phyloP scores from a whole-genome alignment of 2,888 invertebrate species.

The Helicoverpa assulta region DNA sequence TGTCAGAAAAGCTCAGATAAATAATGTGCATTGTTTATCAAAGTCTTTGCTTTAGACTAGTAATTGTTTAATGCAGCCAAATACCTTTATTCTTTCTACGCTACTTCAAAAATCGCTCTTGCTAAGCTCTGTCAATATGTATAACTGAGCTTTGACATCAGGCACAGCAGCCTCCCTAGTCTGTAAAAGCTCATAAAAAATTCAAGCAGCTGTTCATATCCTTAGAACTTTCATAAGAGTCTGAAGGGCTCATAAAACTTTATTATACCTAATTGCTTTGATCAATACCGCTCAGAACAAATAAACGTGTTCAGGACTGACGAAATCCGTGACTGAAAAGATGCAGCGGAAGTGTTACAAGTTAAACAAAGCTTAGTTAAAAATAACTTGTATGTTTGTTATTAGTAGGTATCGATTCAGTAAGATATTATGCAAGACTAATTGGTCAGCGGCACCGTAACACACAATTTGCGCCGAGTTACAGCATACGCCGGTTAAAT shows the following conservation, averaged over 20 bases:
- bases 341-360: slow-evolving; percentile 6
- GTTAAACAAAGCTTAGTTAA: slow-evolving; percentile 26
- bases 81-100: background rate
- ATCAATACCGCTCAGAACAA: slow-evolving; percentile 16
- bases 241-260: slow-evolving; percentile 2
- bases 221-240: background rate
- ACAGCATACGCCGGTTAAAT: slow-evolving; percentile 69
- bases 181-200: background rate
- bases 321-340: slow-evolving; percentile 24
- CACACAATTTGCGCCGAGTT: slow-evolving; percentile 77
- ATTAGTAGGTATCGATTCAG: slow-evolving; percentile 33
- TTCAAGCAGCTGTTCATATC: slow-evolving; percentile 7
- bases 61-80: background rate
- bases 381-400: slow-evolving; percentile 21
- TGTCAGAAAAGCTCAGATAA: slow-evolving; percentile 13
- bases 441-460: slow-evolving; percentile 72
- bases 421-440: slow-evolving; percentile 72
- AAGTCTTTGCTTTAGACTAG: no score
- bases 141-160: background rate
- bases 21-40: background rate
- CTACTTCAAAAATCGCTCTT: background rate
- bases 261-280: background rate
- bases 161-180: background rate
- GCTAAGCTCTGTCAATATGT: background rate
- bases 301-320: slow-evolving; percentile 18